These are phyloP conservation scores for Anthoscopus minutus DNA, from an alignment of 2,113 vertebrate species.

Conservation along the genomic window DNA sequence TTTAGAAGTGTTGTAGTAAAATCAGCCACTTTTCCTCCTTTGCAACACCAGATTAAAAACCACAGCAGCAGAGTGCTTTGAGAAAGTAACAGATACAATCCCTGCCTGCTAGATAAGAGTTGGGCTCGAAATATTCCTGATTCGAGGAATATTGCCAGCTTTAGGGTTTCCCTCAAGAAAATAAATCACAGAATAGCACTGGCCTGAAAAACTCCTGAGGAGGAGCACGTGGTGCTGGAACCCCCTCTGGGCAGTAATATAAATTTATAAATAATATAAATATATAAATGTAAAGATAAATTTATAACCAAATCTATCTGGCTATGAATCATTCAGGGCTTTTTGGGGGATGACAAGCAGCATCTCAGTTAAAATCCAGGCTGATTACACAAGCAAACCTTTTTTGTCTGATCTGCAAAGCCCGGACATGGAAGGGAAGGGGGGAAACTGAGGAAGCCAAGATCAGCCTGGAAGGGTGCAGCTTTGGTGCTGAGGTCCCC, in stretches of 20 bases:
- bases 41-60: not conserved
- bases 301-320: too few relatives aligned
- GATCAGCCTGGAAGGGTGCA: accelerated
- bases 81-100: not conserved
- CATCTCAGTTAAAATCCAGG: not conserved
- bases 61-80: not conserved
- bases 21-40: not conserved
- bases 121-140: not conserved
- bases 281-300: too few relatives aligned
- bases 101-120: not conserved
- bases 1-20: not conserved
- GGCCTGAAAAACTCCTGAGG: not conserved
- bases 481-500: not conserved
- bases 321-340: not conserved
- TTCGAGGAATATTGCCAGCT: not conserved
- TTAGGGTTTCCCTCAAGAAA: not conserved
- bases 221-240: not conserved
- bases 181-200: not conserved
- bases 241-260: not conserved
- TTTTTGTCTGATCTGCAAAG: not conserved
- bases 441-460: not conserved
- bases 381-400: not conserved
- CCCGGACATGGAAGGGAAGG: not conserved
- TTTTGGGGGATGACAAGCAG: not conserved
- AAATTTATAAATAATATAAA: too few relatives aligned